These are phyloP conservation scores for Phymastichus coffea DNA, from an alignment of 1,140 invertebrate genomes.

Conservation along the genomic window DNA sequence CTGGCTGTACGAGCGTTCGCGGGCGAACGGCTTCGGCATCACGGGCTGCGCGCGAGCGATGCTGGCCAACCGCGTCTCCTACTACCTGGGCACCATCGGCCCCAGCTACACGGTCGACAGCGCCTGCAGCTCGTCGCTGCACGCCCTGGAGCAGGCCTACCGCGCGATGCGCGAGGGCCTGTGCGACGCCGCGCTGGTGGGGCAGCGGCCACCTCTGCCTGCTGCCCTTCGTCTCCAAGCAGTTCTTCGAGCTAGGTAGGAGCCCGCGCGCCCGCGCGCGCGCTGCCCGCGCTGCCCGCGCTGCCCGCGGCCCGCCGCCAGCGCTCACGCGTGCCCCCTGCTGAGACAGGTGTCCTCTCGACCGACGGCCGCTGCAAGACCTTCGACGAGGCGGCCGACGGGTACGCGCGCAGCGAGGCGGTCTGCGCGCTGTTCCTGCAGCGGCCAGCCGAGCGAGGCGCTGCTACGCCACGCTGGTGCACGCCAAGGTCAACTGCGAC, in stretches of 20 bases:
- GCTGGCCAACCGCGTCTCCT: slow-evolving; percentile 84
- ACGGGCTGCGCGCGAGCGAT: too few species aligned
- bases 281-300: too few species aligned
- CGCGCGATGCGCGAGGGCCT: slow-evolving; percentile 69
- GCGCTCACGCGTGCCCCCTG: too few species aligned
- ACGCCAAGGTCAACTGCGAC: slow-evolving; percentile 71
- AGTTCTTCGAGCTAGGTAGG: slow-evolving; percentile 66
- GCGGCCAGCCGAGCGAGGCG: slow-evolving; percentile 70
- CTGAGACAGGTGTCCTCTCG: slow-evolving; percentile 61
- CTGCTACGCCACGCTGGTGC: slow-evolving; percentile 68
- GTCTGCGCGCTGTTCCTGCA: slow-evolving; percentile 77
- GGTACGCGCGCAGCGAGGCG: slow-evolving; percentile 71
- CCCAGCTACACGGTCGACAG: slow-evolving; percentile 81
- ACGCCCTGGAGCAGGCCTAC: slow-evolving; percentile 78
- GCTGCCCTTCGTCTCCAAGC: slow-evolving; percentile 76
- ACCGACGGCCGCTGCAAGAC: slow-evolving; percentile 81
- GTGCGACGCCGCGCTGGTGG: slow-evolving; percentile 84
- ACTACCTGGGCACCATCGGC: slow-evolving; percentile 65
- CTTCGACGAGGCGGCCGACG: slow-evolving; percentile 78
- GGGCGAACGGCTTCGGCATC: too few species aligned
- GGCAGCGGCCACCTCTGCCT: slow-evolving; percentile 74
- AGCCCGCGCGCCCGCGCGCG: too few species aligned
- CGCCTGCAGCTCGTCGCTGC: slow-evolving; percentile 84
- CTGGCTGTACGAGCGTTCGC: too few species aligned
- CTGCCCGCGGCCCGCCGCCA: too few species aligned